Base-by-base conservation (phyloP, 1,140 invertebrate species). In the Sesamia nonagrioides region DNA sequence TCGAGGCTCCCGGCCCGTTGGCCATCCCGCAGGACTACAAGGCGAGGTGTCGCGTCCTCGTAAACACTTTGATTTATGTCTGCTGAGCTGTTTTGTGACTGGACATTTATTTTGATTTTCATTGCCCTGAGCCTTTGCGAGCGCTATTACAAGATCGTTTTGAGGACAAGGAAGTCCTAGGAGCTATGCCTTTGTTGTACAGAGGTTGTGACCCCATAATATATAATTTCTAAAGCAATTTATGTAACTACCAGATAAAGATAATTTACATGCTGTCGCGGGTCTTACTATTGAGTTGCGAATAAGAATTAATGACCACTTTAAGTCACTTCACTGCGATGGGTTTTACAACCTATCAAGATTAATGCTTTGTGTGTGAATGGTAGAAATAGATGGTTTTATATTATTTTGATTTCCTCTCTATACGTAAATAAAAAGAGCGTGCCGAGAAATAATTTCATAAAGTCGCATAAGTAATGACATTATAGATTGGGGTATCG, bases 41-140 rank as follows among this genome's bases (percentile, higher is more conserved):
- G 69, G 74, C 74, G 60, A 77, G 54, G 63, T 54, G 76, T 56
- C 74, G 56, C 42, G 61, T 78, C 45, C 71, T 86, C 83, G 81
- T 89, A 89, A 89, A 89, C 69, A 74, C 21, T 78, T 75, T 85
- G 82, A 89, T 86, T 83, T 88, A 88, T 83, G 71, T 72, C 66
- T 42, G 68, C 78, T 37, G 33, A 69, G 68, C 75, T 66, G 80
- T 85, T 83, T 81, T 80, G 84, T 54, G 85, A 78, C 74, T 66
- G 78, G 56, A 81, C 81, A 80, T 75, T 71, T 63, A 84, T 84
- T 85, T 82, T 61, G 21, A 80, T 77, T 82, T 84, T 82, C 81
- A 86, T 86, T 82, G 77, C 63, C 73, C 21, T 50, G 48, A 66
- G 61, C 48, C 48, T 77, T 45, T 13, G 56, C 58, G 33, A 54